Base-by-base conservation (phyloP, 2,113 vertebrate species). In the Hiodon alosoides region DNA sequence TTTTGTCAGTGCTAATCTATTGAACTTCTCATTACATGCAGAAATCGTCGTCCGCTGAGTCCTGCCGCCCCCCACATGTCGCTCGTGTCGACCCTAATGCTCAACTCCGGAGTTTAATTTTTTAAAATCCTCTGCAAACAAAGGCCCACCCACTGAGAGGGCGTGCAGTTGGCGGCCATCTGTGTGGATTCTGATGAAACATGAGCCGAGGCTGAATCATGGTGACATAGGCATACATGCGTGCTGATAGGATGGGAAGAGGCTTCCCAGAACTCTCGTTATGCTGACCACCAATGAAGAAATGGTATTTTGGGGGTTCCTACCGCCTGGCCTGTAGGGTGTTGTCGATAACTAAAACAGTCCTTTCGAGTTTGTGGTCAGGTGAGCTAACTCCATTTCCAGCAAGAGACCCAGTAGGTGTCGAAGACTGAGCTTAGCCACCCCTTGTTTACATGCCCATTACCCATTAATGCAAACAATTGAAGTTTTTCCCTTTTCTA, bases 81-180 rank as follows among this genome's bases (percentile, higher is more conserved):
- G 58, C 71, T 58, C 14, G 14, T 17, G 59, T 65, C 51, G 46
- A 66, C 59, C 55, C 31, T 61, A 58, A 10, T 11, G 50, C 47
- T n/a, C 64, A 47, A 16, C 46, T 59, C 59, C 11, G n/a, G 59
- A 62, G 17, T 51, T 50, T 73, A 11, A 73, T 73, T 60, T 53
- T 31, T 13, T 46, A 17, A 61, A 75, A 17, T 75, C 46, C 55
- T 59, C 13, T 0, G 2, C 71, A 72, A 67, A 59, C 46, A 71
- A 50, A 72, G 14, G 2, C 10, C 70, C 70, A 16, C 58, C 14
- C 3, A 50, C 47, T 51, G 16, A 55, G 13, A 46, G 60, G 16
- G 61, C 8, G n/a, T 17, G 16, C 57, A 72, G 58, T 59, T 53
- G 46, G 11, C n/a, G 16, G 51, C 48, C 72, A 65, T 67, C 64